Evolutionary conservation across 2,113 vertebrate species (phyloP), one percentile per base, ranked within the genome.

Genomic region (Herpetotheres cachinnans): DNA sequence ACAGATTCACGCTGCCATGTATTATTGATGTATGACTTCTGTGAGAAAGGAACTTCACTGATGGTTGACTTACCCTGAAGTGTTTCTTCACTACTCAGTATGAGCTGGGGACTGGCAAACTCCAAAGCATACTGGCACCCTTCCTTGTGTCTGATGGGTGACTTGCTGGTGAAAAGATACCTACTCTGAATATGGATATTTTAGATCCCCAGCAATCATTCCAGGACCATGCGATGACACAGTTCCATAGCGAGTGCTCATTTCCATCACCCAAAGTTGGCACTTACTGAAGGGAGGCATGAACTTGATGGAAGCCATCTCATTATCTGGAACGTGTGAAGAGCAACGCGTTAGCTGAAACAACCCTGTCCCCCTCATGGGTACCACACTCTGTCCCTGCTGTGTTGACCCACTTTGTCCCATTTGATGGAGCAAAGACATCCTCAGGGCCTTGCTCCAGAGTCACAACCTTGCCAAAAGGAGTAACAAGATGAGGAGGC

Each of bases 281-380:
- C 0, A 0, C 29, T 62, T 58, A 16, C 26, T 58, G 29, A 78
- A 86, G 36, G 54, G 34, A 62, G 30, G 38, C 29, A 30, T 29
- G 59, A 54, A 82, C 1, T 1, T 38, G 32, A 18, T 78, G 54
- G 38, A 89, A 88, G 36, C 17, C 49, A 79, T 20, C 11, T 88
- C 8, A 2, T 56, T 59, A 30, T 49, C 40, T 69, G 40, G 38
- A 46, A 61, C 62, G 38, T 59, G 10, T 21, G 52, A 82, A 87
- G 29, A 84, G 22, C 93, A 82, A 62, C 0, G 1, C 2, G 10
- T 47, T 71, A 32, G 32, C 24, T 90, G 24, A 38, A 92, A 46
- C 12, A 54, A 11, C 24, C 6, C 7, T 71, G 18, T 70, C 10
- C 29, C 22, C n/a, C 11, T 54, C 17, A 0, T 32, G 47, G 32